Evolutionary conservation across 2,797 vertebrate genomes (phyloP), one percentile per base, ranked within the genome.

Genomic region (Scleropages formosus): DNA sequence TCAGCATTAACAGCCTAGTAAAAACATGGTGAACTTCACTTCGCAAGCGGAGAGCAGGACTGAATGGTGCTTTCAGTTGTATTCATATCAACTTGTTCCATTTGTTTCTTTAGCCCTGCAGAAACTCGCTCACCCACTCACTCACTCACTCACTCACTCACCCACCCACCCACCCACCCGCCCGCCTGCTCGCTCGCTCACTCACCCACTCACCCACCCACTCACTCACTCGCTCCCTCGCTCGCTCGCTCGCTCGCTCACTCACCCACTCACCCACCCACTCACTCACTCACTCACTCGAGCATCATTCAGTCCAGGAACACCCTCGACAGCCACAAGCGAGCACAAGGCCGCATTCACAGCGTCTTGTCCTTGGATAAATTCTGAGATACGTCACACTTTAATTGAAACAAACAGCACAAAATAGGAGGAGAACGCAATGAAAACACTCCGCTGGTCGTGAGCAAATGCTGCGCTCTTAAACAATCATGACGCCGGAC

Each of bases 401-500:
- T 39, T 39, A 39, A 39, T 39, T 39, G 31, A 39, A 31, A 2
- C 6, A 31, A 39, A 2, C 6, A 31, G 39, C 16, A 20, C n/a
- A 61, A 58, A 56, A 56, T 71, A 27, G 71, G 8, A 51, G 51
- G 49, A 27, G 51, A 49, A 71, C 71, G 4, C 9, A 71, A 56
- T 58, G 26, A 60, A 61, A 72, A 72, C 44, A 60, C 72, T 53
- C 20, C 49, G 26, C 27, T 31, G 56, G 51, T 72, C 58, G 53
- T 83, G 82, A 78, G 76, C 84, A 89, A 85, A 81, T 84, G 80
- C 82, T 87, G 85, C 89, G 88, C 87, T 85, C 87, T 87, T 90
- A 88, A 88, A 88, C 88, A 90, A 90, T 91, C 89, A 89, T 80
- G 87, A 80, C 85, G 85, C 89, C 88, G 86, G 85, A 81, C 86